Evolutionary conservation across 2,797 vertebrate species (phyloP).

Genomic region (Cossypha caffra): DNA sequence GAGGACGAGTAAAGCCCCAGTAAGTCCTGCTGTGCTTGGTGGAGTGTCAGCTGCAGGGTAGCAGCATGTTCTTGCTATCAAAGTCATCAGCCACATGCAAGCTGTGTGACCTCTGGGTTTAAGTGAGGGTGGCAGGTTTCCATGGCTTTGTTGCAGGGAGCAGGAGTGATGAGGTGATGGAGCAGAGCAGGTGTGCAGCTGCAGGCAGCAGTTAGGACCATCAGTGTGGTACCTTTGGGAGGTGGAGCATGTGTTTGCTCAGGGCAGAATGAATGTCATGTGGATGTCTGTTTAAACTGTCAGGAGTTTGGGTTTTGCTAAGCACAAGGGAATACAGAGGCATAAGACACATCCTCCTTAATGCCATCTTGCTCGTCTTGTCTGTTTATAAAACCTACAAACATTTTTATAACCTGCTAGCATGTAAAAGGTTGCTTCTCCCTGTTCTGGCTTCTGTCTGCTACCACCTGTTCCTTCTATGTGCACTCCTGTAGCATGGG

Average conservation of each 20-base stretch:
- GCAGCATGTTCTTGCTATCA: neutral
- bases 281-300: neutral
- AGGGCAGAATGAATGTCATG: neutral
- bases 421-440: neutral
- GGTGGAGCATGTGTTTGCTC: neutral
- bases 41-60: neutral
- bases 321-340: neutral
- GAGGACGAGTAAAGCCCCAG: neutral
- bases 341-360: neutral
- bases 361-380: neutral
- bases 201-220: neutral
- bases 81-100: neutral
- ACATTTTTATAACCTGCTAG: neutral
- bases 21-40: neutral
- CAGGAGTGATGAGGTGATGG: neutral
- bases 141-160: neutral
- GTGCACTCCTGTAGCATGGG: fast-evolving
- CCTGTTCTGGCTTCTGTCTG: neutral
- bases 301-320: neutral
- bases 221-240: neutral
- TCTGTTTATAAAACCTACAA: neutral
- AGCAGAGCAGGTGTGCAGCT: neutral
- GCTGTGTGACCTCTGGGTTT: neutral
- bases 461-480: neutral
- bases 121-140: neutral